phyloP scores from a whole-genome alignment of 2,113 vertebrate species.

The Sander vitreus region DNA sequence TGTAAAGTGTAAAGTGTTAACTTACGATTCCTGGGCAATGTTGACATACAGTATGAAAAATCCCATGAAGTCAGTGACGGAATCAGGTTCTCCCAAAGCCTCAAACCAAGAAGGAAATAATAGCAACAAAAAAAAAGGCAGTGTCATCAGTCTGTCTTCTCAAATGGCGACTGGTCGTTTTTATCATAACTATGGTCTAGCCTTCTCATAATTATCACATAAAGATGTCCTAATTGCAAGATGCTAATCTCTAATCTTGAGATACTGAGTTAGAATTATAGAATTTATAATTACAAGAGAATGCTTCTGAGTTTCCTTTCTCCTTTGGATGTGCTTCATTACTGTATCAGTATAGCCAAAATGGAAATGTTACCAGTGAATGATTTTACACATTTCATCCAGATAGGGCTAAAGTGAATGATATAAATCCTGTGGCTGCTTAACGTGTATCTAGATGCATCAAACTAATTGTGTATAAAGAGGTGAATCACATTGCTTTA shows the following conservation, averaged over 20 bases:
- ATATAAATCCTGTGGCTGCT: not conserved
- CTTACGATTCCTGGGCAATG: not conserved
- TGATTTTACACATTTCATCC: not conserved
- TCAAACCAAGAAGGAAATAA: not conserved
- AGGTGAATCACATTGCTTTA: not conserved
- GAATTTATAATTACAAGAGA: not conserved
- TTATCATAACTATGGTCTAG: not conserved
- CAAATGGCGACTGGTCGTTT: not conserved
- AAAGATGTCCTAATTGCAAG: not conserved
- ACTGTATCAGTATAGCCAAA: conserved; percentile 1
- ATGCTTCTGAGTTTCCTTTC: not conserved
- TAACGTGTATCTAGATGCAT: not conserved
- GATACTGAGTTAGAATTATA: not conserved
- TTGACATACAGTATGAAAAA: not conserved
- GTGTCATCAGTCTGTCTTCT: not conserved
- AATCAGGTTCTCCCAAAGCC: not conserved
- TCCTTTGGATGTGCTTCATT: not conserved
- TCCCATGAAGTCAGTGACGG: not conserved
- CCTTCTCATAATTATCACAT: not conserved
- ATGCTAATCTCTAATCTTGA: conserved; percentile 14
- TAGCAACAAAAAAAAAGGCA: not conserved
- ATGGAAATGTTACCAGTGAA: not conserved
- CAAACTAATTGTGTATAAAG: not conserved
- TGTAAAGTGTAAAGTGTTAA: not conserved
- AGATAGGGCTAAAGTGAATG: not conserved